Conservation (phyloP, 2,888 invertebrate genomes). For the Hydroisotoma schaefferi region DNA sequence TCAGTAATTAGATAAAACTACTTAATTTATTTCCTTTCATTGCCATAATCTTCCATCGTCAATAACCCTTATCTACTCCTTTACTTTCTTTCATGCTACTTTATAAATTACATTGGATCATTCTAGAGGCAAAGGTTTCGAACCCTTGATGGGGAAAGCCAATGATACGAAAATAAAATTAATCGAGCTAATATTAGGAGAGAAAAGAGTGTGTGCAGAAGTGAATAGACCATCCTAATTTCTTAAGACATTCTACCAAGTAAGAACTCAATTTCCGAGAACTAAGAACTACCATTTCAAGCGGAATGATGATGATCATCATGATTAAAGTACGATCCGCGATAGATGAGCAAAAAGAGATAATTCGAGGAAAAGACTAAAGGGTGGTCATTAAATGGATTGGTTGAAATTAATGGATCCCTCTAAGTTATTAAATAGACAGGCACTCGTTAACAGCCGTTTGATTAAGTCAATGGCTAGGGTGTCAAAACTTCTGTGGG, state of each 20-base stretch:
- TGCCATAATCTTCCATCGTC: constrained; percentile 3
- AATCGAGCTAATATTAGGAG: too few relatives aligned
- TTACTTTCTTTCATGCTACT: too few relatives aligned
- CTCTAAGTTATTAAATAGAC: not conserved
- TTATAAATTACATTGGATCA: too few relatives aligned
- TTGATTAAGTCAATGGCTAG: constrained; percentile 14
- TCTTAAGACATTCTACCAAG: not conserved
- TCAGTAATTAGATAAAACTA: constrained; percentile 10
- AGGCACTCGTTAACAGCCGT: constrained; percentile 10
- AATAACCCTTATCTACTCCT: constrained; percentile 5
- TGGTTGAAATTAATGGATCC: constrained; percentile 7
- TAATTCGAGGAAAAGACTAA: too few relatives aligned
- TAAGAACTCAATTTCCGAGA: not conserved
- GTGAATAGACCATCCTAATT: not conserved
- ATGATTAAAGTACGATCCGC: too few relatives aligned
- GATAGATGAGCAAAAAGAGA: too few relatives aligned
- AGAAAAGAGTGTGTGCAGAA: constrained; percentile 1
- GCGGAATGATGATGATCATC: too few relatives aligned
- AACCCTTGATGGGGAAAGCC: not conserved
- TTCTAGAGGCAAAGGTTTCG: too few relatives aligned
- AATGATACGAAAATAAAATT: constrained; percentile 10
- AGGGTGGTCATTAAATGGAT: constrained; percentile 5
- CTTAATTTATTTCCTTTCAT: constrained; percentile 16
- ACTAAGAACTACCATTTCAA: not conserved
- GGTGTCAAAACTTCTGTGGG: constrained; percentile 12